These are phyloP conservation scores for Rhodophaea formosa DNA, from an alignment of 2,888 invertebrate species.

Conservation along the genomic window DNA sequence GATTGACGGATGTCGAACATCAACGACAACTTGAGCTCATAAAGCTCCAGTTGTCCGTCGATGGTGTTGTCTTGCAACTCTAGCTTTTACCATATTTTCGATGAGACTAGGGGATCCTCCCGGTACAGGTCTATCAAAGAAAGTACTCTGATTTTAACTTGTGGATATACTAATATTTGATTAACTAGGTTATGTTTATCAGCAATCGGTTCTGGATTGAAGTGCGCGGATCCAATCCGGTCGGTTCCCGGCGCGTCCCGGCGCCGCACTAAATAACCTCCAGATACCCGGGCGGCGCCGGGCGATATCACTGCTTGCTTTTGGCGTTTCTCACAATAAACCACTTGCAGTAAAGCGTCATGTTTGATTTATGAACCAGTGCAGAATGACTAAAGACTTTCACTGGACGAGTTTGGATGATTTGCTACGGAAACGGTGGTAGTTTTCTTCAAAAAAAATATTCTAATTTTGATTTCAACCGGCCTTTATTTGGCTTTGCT, in stretches of 20 bases:
- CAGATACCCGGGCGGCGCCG: slow-evolving; percentile 42
- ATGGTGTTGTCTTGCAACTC: too few species aligned
- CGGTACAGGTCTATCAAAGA: too few species aligned
- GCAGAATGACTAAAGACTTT: not conserved
- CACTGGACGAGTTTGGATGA: not conserved
- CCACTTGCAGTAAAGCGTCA: not conserved
- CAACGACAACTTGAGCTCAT: too few species aligned
- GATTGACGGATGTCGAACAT: too few species aligned
- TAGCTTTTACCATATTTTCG: too few species aligned
- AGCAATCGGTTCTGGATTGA: slow-evolving; percentile 13
- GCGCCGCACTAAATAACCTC: slow-evolving; percentile 54
- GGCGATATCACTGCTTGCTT: slow-evolving; percentile 28
- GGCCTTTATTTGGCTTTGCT: too few species aligned
- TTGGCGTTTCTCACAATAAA: slow-evolving; percentile 23
- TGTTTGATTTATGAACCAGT: not conserved
- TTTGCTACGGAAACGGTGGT: too few species aligned
- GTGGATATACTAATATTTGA: not conserved
- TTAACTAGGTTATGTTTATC: not conserved
- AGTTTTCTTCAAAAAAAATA: too few species aligned
- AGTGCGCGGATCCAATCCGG: slow-evolving; percentile 36
- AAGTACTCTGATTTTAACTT: not conserved
- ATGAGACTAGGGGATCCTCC: too few species aligned
- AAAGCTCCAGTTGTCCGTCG: too few species aligned
- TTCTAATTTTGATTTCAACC: too few species aligned
- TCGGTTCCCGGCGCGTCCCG: slow-evolving; percentile 28